Evolutionary conservation across 1,140 invertebrate genomes (phyloP).

Genomic region (Heliconius congener): DNA sequence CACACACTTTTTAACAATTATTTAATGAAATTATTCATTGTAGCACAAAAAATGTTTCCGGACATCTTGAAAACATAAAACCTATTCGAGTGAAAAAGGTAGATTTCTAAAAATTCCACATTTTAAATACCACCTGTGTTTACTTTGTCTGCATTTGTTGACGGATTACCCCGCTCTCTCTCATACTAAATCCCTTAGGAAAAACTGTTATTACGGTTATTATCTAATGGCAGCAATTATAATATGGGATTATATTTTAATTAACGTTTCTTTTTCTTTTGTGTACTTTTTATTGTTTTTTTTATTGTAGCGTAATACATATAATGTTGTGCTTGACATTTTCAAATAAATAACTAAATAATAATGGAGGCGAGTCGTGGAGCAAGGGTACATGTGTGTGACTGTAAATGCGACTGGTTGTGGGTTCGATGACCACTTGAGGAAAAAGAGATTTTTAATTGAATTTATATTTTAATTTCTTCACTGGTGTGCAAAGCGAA

Average conservation of each 20-base stretch:
- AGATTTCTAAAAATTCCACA: conserved; percentile 41
- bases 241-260: conserved; percentile 53
- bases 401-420: too few species aligned
- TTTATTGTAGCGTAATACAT: conserved; percentile 15
- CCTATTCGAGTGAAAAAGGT: not conserved
- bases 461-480: too few species aligned
- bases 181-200: conserved; percentile 59
- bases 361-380: too few species aligned
- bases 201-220: conserved; percentile 63
- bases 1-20: not conserved
- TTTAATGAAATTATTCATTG: not conserved
- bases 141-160: conserved; percentile 54
- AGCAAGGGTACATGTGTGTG: too few species aligned
- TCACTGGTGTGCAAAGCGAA: too few species aligned
- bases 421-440: too few species aligned
- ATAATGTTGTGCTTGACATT: too few species aligned
- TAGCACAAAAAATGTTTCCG: not conserved
- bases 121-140: conserved; percentile 56
- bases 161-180: conserved; percentile 1
- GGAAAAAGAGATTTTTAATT: too few species aligned
- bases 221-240: conserved; percentile 39
- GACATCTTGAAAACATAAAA: not conserved
- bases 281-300: not conserved
- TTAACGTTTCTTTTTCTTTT: conserved; percentile 53
- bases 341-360: too few species aligned